Evolutionary conservation across 1,140 invertebrate genomes (phyloP), one percentile per base, ranked within the genome.

Genomic region (Apis dorsata): DNA sequence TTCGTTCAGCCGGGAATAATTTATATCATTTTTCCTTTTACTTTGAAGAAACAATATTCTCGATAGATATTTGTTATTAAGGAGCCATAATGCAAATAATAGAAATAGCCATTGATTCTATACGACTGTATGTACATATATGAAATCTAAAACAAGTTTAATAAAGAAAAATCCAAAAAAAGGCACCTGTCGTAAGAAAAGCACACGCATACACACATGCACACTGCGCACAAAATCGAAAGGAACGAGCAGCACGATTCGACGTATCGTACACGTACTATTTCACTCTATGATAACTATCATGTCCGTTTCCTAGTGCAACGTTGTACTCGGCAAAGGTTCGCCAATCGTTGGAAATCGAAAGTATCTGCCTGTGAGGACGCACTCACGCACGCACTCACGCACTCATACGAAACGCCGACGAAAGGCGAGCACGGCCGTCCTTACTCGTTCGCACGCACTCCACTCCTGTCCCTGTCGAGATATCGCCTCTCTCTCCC

Each of bases 351-450:
- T 60, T 84, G 81, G 72, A 89, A 89, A 89, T 86, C 85, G 88
- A 89, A 89, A 89, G 88, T 85, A 87, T 24, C 28, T 57, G 60
- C 59, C 55, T 53, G 70, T 68, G 76, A 28, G 59, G 62, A 73
- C 68, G 84, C 71, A 79, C 81, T 59, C 80, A 17, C 59, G 79
- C 79, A 63, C 78, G 63, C 79, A 74, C 65, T 62, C 60, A 15
- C 66, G 65, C 74, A 80, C 53, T n/a, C 75, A 79, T 69, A 71
- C 72, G 62, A 74, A 84, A 73, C 74, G 49, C 57, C 24, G 70
- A 86, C 66, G 85, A 88, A 86, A 88, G 81, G 83, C 86, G 81
- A 87, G 86, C 85, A 85, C 72, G 76, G 83, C 75, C 72, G 79
- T 86, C 81, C 79, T 87, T 85, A 85, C 69, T 63, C 81, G 68